Evolutionary conservation across 2,113 vertebrate genomes (phyloP).

Genomic region (Aythya baeri): DNA sequence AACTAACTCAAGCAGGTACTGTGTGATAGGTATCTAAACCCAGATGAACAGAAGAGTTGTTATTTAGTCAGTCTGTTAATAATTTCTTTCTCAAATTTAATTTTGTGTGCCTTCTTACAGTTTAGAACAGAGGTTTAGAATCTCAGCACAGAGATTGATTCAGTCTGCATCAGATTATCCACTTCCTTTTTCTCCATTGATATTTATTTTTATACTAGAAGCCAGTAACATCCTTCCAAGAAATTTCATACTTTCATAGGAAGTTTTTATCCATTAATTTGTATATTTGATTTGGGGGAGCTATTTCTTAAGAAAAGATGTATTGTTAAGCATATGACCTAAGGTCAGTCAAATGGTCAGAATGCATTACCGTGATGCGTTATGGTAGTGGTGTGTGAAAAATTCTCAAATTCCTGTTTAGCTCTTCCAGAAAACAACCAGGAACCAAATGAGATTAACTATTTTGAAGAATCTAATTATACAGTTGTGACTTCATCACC

Average conservation of each 20-base stretch:
- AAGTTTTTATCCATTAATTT: not conserved
- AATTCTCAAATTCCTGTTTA: not conserved
- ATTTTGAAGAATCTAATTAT: slow-evolving; percentile 16
- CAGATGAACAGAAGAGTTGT: not conserved
- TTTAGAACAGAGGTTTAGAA: not conserved
- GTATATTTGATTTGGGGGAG: not conserved
- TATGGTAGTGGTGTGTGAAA: not conserved
- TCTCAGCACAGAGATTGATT: not conserved
- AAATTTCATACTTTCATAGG: not conserved
- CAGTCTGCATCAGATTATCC: not conserved
- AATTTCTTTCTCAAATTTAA: not conserved
- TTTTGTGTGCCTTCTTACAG: not conserved
- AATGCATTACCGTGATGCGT: not conserved
- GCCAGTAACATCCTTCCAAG: not conserved
- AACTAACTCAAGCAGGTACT: not conserved
- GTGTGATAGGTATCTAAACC: not conserved
- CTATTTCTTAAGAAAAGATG: not conserved
- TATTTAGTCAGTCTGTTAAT: not conserved
- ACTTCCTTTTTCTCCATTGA: not conserved
- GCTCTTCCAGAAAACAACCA: not conserved
- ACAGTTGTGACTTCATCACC: not conserved
- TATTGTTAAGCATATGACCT: not conserved
- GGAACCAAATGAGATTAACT: not conserved
- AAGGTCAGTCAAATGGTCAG: not conserved
- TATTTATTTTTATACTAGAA: not conserved